These are phyloP conservation scores for Dryobates pubescens DNA, from an alignment of 2,797 vertebrate genomes.

Conservation along the genomic window DNA sequence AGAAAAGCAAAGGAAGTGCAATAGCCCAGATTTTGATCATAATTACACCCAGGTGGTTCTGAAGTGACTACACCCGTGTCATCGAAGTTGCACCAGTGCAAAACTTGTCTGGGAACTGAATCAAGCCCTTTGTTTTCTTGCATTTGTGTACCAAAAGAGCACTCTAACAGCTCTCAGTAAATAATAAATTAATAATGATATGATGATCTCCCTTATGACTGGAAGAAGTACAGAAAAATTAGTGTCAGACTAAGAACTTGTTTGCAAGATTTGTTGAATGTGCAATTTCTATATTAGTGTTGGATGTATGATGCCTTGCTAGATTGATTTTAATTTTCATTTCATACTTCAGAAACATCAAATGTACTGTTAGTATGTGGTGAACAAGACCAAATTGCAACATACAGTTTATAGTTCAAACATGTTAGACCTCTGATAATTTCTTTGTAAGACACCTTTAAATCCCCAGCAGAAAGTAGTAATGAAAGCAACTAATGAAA, in stretches of 20 bases:
- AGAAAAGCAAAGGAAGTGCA: slow-evolving; percentile 63
- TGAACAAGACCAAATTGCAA: not conserved
- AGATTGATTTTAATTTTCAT: slow-evolving; percentile 14
- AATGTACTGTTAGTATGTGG: not conserved
- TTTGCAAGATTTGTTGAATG: not conserved
- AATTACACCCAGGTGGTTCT: slow-evolving; percentile 71
- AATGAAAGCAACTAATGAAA: not conserved
- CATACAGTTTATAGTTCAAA: not conserved
- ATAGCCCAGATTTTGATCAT: slow-evolving; percentile 62
- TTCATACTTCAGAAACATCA: not conserved
- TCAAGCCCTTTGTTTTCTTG: slow-evolving; percentile 48
- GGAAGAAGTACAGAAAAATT: slow-evolving; percentile 47
- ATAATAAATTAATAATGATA: slow-evolving; percentile 71
- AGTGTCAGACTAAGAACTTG: slow-evolving; percentile 16
- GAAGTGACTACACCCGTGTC: slow-evolving; percentile 62
- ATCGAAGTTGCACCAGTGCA: slow-evolving; percentile 48
- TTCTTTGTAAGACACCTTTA: not conserved
- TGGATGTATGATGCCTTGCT: not conserved
- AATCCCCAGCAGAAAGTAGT: not conserved
- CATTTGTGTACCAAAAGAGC: slow-evolving; percentile 53
- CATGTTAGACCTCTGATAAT: not conserved
- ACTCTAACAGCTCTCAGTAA: slow-evolving; percentile 65
- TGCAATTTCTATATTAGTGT: not conserved
- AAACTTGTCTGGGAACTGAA: slow-evolving; percentile 56
- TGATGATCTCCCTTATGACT: slow-evolving; percentile 56